Evolutionary conservation across 2,797 vertebrate species (phyloP).

Genomic region (Xyrichtys novacula): DNA sequence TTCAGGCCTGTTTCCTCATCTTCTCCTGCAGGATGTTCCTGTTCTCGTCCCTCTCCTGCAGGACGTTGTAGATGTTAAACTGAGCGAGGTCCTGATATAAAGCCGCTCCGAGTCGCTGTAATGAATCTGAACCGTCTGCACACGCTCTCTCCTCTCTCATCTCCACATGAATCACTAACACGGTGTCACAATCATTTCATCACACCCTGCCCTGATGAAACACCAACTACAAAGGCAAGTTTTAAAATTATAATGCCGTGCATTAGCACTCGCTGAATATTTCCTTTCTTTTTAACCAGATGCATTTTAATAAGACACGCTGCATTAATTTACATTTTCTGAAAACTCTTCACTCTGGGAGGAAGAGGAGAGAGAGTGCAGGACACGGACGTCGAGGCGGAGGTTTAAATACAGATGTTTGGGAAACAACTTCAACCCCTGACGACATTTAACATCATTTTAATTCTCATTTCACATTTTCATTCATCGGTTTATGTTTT

Average conservation of each 20-base stretch:
- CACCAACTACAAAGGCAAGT: conserved; percentile 72
- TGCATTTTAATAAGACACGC: conserved; percentile 69
- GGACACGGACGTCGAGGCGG: not conserved
- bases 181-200: conserved; percentile 71
- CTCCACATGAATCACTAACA: conserved; percentile 62
- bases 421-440: not conserved
- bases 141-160: conserved; percentile 26
- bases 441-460: not conserved
- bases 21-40: no score
- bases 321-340: conserved; percentile 64
- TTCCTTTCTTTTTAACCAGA: conserved; percentile 51
- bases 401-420: not conserved
- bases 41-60: conserved; percentile 2
- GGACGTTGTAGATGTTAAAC: not conserved
- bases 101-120: conserved; percentile 33
- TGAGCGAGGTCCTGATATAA: conserved; percentile 20
- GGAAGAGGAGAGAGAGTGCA: not conserved
- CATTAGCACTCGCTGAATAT: conserved; percentile 58
- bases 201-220: conserved; percentile 63
- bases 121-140: conserved; percentile 45
- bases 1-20: no score
- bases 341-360: conserved; percentile 27
- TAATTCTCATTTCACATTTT: not conserved
- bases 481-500: no score
- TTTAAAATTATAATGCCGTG: conserved; percentile 66